Base-by-base conservation (phyloP, 30 jellyfish, hydroid and myxozoan genomes). In the Nemopilema nomurai region DNA sequence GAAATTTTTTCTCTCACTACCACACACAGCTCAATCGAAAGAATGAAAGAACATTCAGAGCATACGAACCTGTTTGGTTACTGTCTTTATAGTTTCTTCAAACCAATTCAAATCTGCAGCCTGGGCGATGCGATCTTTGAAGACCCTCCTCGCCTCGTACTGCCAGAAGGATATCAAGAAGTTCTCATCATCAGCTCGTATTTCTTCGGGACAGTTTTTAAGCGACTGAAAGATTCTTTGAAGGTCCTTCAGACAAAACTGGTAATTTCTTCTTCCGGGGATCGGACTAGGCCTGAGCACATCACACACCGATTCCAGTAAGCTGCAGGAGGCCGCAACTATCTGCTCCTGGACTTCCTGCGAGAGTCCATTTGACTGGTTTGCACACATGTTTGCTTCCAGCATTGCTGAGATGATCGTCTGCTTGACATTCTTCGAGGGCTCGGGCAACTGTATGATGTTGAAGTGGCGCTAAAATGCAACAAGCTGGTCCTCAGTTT, bases 131-230 rank as follows among this genome's bases (percentile, higher is more conserved):
- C 91, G 78, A 67, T 90, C 97, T 78, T 76, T 66, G 76, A 83
- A 90, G 24, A 81, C 91, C 31, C 95, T 51, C 62, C 90, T 65
- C 0, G 88, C 87, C 70, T 90, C 97, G 49, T 90, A 91, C 50
- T 83, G 81, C 97, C 97, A 90, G 65, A 90, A 90, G 16, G 80
- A 27, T 18, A 63, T 68, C 87, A 90, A 51, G 66, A 83, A 90
- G 62, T 83, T 74, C 81, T 84, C 95, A 41, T 90, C 97, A 49
- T 90, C 97, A 4, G 87, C 93, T 3, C 95, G 81, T n/a, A 63
- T 25, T 71, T 90, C 97, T 71, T 90, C 97, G 27, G 97, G 97
- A 71, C 97, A 90, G 49, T 73, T 76, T 52, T 80, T 83, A 74
- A 90, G 31, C 4, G 91, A 68, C 89, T 91, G 96, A 53, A 91